A percentile compares a stretch with the other conserved stretches of the same genome.
Evolutionary conservation across 1,140 invertebrate genomes (phyloP).

Genomic region (Sinonovacula constricta): DNA sequence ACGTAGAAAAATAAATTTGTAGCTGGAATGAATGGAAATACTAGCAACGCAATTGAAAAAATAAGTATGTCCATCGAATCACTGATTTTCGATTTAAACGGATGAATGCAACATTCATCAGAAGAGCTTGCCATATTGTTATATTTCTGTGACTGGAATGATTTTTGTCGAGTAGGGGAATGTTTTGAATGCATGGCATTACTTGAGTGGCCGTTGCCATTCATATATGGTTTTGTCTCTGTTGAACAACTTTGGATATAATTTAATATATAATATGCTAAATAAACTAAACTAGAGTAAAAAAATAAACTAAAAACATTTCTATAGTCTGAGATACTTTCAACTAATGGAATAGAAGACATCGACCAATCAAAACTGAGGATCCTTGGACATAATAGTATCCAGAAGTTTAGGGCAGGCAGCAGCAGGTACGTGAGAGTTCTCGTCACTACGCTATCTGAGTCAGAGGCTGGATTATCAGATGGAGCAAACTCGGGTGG

Average conservation of each 20-base stretch:
- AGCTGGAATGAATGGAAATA: conserved; percentile 96
- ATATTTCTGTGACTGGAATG: conserved; percentile 15
- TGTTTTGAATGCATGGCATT: conserved; percentile 27
- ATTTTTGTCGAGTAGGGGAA: conserved; percentile 33
- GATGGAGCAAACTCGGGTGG: conserved; percentile 96
- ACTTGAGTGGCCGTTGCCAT: conserved; percentile 60
- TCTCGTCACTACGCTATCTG: conserved; percentile 89
- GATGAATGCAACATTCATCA: no score
- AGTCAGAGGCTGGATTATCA: conserved; percentile 78
- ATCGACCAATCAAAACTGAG: conserved; percentile 99
- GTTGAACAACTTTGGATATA: conserved; percentile 16
- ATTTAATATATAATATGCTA: conserved; percentile 46
- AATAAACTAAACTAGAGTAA: conserved; percentile 82
- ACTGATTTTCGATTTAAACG: neutral
- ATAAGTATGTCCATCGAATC: conserved; percentile 60
- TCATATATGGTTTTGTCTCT: conserved; percentile 34
- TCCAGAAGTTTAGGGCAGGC: conserved; percentile 92
- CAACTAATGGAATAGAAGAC: conserved; percentile 95
- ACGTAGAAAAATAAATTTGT: conserved; percentile 98
- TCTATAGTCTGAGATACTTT: conserved; percentile 87
- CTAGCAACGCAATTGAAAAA: conserved; percentile 85
- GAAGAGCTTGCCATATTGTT: neutral
- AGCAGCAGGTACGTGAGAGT: conserved; percentile 94
- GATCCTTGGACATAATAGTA: conserved; percentile 91
- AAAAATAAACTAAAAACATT: conserved; percentile 90